Evolutionary conservation across 2,888 invertebrate species (phyloP).

Genomic region (Rhagonycha lutea): DNA sequence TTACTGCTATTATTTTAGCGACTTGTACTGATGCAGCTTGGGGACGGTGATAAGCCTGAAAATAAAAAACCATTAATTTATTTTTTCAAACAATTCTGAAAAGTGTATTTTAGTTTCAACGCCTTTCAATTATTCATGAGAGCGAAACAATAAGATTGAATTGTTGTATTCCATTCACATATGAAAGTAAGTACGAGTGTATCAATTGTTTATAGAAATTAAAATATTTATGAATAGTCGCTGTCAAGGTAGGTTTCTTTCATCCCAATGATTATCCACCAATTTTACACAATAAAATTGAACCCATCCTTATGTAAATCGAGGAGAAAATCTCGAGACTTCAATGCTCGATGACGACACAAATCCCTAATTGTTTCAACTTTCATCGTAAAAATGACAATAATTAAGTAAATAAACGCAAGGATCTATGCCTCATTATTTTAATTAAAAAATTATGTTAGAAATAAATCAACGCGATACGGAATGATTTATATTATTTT

Average conservation of each 20-base stretch:
- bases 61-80: background rate
- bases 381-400: background rate
- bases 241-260: background rate
- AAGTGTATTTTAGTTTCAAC: background rate
- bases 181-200: background rate
- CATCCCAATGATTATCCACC: background rate
- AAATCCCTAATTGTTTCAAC: background rate
- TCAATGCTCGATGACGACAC: background rate
- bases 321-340: background rate
- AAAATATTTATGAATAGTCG: background rate
- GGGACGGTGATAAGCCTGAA: conserved; percentile 77
- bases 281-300: background rate
- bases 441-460: background rate
- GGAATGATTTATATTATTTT: background rate
- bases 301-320: background rate
- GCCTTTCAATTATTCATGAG: background rate
- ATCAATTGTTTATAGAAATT: background rate
- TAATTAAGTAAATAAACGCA: background rate
- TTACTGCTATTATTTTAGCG: conserved; percentile 81
- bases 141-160: background rate
- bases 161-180: background rate
- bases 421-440: background rate
- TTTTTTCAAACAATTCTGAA: background rate
- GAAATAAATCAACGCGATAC: background rate
- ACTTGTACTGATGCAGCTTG: conserved; percentile 82